These are phyloP conservation scores for Lycaena phlaeas DNA, from an alignment of 2,888 invertebrate species.

Conservation along the genomic window DNA sequence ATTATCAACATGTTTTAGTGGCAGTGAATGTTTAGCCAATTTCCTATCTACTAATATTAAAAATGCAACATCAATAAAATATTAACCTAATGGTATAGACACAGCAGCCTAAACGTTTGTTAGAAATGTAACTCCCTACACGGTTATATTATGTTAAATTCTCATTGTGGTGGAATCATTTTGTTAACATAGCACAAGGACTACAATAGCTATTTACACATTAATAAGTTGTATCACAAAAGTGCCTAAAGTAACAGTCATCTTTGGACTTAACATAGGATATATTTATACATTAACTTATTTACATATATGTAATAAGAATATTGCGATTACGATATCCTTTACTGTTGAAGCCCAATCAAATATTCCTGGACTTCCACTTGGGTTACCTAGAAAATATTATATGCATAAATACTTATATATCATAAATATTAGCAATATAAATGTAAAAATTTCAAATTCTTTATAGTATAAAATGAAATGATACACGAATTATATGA, in stretches of 20 bases:
- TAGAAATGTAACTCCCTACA: slow-evolving; percentile 5
- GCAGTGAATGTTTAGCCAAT: slow-evolving; percentile 42
- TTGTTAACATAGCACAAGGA: neutral
- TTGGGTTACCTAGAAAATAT: slow-evolving; percentile 72
- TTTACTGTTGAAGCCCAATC: slow-evolving; percentile 52
- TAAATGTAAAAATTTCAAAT: neutral
- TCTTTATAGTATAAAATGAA: slow-evolving; percentile 22
- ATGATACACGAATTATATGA: slow-evolving; percentile 20
- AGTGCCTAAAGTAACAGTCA: slow-evolving; percentile 58
- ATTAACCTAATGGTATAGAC: slow-evolving; percentile 13
- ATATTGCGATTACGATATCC: slow-evolving; percentile 48
- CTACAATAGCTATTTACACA: slow-evolving; percentile 44
- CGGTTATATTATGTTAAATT: slow-evolving; percentile 7
- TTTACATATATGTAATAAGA: slow-evolving; percentile 35
- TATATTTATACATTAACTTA: slow-evolving; percentile 19
- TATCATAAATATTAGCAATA: slow-evolving; percentile 6
- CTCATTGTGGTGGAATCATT: slow-evolving; percentile 4
- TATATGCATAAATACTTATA: slow-evolving; percentile 44
- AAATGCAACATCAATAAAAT: slow-evolving; percentile 20
- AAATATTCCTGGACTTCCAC: slow-evolving; percentile 62
- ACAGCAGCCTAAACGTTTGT: slow-evolving; percentile 6
- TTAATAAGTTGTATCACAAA: slow-evolving; percentile 65
- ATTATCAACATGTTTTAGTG: slow-evolving; percentile 45
- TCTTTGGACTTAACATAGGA: slow-evolving; percentile 43
- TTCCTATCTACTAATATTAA: slow-evolving; percentile 23